Base-by-base conservation (phyloP, 2,888 invertebrate species). In the Ephialtes manifestator region DNA sequence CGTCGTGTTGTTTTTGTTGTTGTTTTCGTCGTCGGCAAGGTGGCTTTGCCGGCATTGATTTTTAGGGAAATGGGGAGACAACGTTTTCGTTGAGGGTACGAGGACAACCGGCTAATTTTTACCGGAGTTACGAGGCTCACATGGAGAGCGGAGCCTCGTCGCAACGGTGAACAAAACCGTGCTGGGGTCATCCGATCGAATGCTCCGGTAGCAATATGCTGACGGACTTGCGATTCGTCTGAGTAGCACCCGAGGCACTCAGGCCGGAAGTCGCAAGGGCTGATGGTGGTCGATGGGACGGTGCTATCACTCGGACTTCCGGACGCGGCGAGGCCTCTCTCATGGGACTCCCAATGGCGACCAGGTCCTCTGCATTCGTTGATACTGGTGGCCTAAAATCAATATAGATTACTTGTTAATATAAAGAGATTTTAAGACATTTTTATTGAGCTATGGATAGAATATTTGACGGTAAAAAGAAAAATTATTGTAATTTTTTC, bases 181-280 rank as follows among this genome's bases (percentile, higher is more conserved):
- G 86, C 35, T 91, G 91, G 89, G 91, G 92, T 93, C 93, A 93
- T 92, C 93, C 93, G 74, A 85, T 88, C 84, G 89, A 88, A 48
- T 93, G 91, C 48, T 93, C 92, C 63, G 93, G 93, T 53, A 94
- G 87, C 75, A 93, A 86, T 88, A 94, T 94, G 90, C 93, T 93
- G 81, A 94, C 93, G 80, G 93, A 94, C 86, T 94, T 94, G 78
- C 93, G 93, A 86, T 88, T 90, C 51, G 89, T 82, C 60, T 87
- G 87, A 53, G 35, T 84, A 31, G 55, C 20, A 15, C 60, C 72
- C 1, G 72, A 63, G 60, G 72, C 18, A 39, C 48, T 70, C 5
- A 48, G 11, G 2, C 84, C 81, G 51, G 78, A 60, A 68, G 86
- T 86, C 81, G 87, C 81, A 39, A 88, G 67, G 7, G 85, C 88